A percentile compares a stretch with the other conserved stretches of the same genome.
Evolutionary conservation across 2,888 invertebrate genomes (phyloP).

Genomic region (Agapostemon virescens): DNA sequence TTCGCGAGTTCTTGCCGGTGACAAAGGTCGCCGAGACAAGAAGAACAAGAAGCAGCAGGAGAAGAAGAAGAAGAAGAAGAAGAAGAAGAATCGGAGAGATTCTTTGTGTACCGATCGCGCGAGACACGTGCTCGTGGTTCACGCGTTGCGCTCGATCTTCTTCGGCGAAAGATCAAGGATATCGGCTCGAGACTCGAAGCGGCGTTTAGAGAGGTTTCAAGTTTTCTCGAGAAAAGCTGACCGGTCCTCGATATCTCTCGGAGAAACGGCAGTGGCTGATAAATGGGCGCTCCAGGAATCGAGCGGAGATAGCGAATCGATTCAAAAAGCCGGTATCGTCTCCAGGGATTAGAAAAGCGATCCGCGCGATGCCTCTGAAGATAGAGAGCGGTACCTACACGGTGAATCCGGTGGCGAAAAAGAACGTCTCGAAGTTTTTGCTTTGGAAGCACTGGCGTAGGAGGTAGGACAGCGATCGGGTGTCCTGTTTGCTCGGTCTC

Average conservation of each 20-base stretch:
- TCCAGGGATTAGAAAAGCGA: slow-evolving; percentile 35
- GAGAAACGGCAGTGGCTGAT: background rate
- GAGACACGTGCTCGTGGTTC: background rate
- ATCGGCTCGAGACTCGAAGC: background rate
- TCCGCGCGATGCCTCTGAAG: slow-evolving; percentile 76
- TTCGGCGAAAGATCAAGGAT: background rate
- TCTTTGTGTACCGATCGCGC: background rate
- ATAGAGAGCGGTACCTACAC: slow-evolving; percentile 78
- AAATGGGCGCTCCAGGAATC: slow-evolving; percentile 19
- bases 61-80: slow-evolving; percentile 18
- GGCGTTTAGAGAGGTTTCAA: background rate
- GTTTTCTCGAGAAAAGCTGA: background rate
- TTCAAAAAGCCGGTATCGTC: slow-evolving; percentile 35
- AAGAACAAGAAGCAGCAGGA: slow-evolving; percentile 12
- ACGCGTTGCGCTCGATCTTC: slow-evolving; percentile 1
- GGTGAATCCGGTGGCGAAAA: slow-evolving; percentile 76
- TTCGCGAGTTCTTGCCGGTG: slow-evolving; percentile 51
- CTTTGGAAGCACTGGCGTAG: slow-evolving; percentile 79
- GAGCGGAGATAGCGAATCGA: slow-evolving; percentile 20
- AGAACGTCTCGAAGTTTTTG: slow-evolving; percentile 74
- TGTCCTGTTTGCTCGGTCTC: background rate
- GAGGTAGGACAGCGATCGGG: slow-evolving; percentile 71
- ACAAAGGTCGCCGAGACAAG: slow-evolving; percentile 50
- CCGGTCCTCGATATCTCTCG: background rate
- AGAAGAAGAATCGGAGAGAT: slow-evolving; percentile 8